Conservation (phyloP, 1,140 invertebrate genomes). For the Drosophila nigromelanica region DNA sequence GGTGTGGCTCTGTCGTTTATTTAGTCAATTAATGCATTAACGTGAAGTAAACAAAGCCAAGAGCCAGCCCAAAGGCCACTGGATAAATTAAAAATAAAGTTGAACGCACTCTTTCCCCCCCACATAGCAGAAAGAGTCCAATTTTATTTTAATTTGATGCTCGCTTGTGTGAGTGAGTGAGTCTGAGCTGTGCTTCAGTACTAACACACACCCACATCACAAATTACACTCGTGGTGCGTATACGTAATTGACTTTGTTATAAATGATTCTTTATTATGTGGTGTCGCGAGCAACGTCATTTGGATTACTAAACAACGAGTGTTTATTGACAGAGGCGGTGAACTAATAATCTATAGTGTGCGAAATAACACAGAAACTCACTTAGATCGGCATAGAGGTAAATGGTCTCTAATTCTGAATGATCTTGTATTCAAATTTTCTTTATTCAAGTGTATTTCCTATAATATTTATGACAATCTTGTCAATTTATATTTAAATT, state of each 20-base stretch:
- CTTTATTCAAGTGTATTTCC: neutral
- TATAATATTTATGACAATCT: no score
- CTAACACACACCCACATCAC: constrained; percentile 39
- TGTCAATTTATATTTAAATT: no score
- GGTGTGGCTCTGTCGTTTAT: constrained; percentile 33
- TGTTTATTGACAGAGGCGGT: constrained; percentile 41
- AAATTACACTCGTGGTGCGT: constrained; percentile 19
- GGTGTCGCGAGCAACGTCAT: constrained; percentile 11
- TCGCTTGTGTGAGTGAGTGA: constrained; percentile 3
- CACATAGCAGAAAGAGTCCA: constrained; percentile 26
- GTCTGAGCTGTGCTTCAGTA: constrained; percentile 31
- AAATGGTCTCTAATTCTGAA: neutral
- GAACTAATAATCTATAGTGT: neutral
- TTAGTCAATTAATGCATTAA: constrained; percentile 42
- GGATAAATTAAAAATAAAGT: constrained; percentile 25
- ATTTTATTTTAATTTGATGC: constrained; percentile 60
- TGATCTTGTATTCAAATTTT: no score
- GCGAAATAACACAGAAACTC: neutral
- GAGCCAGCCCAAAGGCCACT: neutral
- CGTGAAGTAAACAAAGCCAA: constrained; percentile 27
- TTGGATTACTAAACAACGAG: constrained; percentile 48
- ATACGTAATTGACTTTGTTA: constrained; percentile 53
- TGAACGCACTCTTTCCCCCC: constrained; percentile 42
- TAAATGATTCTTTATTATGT: constrained; percentile 41
- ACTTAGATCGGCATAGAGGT: neutral